Evolutionary conservation across 2,888 invertebrate species (phyloP).

Genomic region (Drosophila heteroneura): DNA sequence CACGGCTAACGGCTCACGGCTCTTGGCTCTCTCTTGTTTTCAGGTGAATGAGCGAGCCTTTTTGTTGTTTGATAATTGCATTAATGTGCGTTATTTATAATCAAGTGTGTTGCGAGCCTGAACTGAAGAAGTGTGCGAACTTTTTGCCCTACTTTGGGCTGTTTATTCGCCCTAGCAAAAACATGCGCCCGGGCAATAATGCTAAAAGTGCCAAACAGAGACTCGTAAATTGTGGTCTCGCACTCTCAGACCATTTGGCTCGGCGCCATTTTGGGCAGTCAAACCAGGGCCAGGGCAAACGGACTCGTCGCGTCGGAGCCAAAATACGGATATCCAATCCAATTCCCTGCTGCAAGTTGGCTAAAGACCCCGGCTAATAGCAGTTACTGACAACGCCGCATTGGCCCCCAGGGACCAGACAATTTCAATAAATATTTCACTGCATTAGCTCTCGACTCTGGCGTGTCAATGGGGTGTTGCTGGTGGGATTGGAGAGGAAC

Average conservation of each 20-base stretch:
- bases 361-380: conserved; percentile 71
- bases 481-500: background rate
- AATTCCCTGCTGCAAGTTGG: conserved; percentile 60
- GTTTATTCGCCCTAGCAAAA: conserved; percentile 51
- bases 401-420: conserved; percentile 80
- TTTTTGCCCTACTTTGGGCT: conserved; percentile 49
- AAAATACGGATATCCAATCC: conserved; percentile 46
- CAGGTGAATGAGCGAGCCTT: conserved; percentile 67
- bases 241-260: conserved; percentile 27
- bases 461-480: conserved; percentile 11
- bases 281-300: conserved; percentile 2
- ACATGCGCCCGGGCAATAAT: conserved; percentile 70
- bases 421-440: conserved; percentile 84
- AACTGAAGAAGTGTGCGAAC: conserved; percentile 52
- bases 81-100: conserved; percentile 77
- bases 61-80: conserved; percentile 71
- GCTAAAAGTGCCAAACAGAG: conserved; percentile 78
- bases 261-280: conserved; percentile 41
- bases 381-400: conserved; percentile 68
- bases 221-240: conserved; percentile 70
- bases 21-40: conserved; percentile 37
- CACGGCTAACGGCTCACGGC: background rate
- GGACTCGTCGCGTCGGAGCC: conserved; percentile 27
- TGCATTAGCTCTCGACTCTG: conserved; percentile 76
- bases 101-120: conserved; percentile 56